Conservation (phyloP, 1,140 invertebrate genomes). For the Bicyclus anynana region DNA sequence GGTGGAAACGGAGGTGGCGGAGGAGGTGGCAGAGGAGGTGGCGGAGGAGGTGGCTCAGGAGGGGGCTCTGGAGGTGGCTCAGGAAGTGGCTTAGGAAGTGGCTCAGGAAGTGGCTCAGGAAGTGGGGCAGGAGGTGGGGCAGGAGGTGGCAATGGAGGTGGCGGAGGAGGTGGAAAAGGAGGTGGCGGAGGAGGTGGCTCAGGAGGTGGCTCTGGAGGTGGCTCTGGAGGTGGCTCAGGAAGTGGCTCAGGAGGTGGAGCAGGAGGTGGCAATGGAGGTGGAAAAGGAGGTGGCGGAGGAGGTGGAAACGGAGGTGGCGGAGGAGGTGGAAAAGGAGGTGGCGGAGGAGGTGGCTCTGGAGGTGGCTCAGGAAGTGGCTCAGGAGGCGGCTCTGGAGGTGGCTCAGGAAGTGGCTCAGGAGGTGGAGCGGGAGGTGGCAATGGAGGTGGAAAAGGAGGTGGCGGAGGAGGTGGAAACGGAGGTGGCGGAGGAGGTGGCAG, state of each 20-base stretch:
- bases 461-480: no score
- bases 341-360: neutral
- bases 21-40: neutral
- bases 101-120: neutral
- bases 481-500: neutral
- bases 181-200: neutral
- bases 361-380: neutral
- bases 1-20: neutral
- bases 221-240: neutral
- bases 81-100: neutral
- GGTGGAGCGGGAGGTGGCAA: neutral
- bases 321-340: neutral
- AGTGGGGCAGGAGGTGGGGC: neutral
- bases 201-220: neutral
- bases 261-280: neutral
- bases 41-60: neutral
- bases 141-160: neutral
- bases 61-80: neutral
- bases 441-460: no score
- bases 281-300: neutral
- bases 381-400: neutral
- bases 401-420: neutral
- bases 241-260: neutral
- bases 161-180: neutral
- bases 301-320: no score